phyloP scores from a whole-genome alignment of 1,140 invertebrate genomes.

The Andricus grossulariae region DNA sequence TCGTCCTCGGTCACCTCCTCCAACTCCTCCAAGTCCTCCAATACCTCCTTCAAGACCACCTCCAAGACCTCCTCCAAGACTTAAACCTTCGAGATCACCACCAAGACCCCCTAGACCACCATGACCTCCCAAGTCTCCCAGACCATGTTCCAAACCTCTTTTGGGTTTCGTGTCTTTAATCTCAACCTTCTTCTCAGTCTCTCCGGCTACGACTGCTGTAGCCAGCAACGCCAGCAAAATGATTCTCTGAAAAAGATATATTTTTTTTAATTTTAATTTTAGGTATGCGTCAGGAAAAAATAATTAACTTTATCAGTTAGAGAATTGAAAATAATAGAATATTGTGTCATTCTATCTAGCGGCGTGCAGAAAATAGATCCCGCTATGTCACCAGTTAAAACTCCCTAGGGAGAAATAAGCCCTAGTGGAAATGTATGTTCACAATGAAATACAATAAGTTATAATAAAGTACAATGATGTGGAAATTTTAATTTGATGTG shows the following conservation, averaged over 20 bases:
- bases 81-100: constrained; percentile 45
- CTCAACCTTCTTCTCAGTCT: constrained; percentile 39
- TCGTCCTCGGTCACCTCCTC: constrained; percentile 61
- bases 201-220: constrained; percentile 46
- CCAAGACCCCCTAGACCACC: constrained; percentile 37
- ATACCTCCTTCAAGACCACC: constrained; percentile 30
- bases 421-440: too few relatives aligned
- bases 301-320: neutral
- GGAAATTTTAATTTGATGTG: too few relatives aligned
- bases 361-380: too few relatives aligned
- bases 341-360: neutral
- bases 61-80: constrained; percentile 37
- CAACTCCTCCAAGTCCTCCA: constrained; percentile 46
- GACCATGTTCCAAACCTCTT: constrained; percentile 62
- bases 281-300: neutral
- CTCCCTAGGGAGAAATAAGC: too few relatives aligned
- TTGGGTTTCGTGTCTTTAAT: constrained; percentile 36
- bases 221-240: constrained; percentile 57
- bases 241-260: constrained; percentile 51
- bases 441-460: too few relatives aligned
- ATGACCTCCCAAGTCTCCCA: constrained; percentile 41
- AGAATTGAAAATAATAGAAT: neutral
- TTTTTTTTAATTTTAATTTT: constrained; percentile 13
- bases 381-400: too few relatives aligned
- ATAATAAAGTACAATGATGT: too few relatives aligned